Conservation (phyloP, 2,113 vertebrate species). For the Suricata suricatta region DNA sequence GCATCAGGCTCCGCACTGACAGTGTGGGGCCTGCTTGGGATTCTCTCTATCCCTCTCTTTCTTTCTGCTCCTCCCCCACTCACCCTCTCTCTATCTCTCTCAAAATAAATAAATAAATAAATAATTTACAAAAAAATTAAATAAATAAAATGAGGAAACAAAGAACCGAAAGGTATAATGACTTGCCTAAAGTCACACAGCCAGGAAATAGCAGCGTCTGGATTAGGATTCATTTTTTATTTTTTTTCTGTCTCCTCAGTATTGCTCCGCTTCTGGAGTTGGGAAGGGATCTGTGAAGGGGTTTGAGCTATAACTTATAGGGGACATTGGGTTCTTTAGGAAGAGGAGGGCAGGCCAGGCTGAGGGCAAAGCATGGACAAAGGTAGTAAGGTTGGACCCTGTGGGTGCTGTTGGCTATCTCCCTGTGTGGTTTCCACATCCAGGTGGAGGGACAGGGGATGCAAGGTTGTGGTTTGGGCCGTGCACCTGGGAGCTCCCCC, state of each 20-base stretch:
- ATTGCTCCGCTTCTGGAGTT: background rate
- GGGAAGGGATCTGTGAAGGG: background rate
- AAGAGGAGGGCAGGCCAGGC: background rate
- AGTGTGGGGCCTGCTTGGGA: too few species aligned
- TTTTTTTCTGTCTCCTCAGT: background rate
- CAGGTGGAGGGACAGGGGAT: background rate
- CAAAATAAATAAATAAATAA: too few species aligned
- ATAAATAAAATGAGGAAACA: background rate
- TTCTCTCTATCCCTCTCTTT: too few species aligned
- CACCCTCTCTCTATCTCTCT: too few species aligned
- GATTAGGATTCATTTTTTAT: background rate
- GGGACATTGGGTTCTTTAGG: background rate
- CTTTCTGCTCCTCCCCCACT: too few species aligned
- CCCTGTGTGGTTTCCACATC: background rate
- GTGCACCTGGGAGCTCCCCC: background rate
- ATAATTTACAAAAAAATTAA: too few species aligned
- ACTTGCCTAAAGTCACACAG: background rate
- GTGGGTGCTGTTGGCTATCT: background rate
- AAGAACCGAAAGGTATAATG: background rate
- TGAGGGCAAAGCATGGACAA: background rate
- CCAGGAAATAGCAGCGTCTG: background rate
- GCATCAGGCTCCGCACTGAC: too few species aligned
- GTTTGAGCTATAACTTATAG: background rate
- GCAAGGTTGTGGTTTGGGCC: background rate
- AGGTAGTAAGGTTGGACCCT: background rate